These are phyloP conservation scores for Macaca nemestrina DNA, from an alignment of 2,113 vertebrate species.

Conservation along the genomic window DNA sequence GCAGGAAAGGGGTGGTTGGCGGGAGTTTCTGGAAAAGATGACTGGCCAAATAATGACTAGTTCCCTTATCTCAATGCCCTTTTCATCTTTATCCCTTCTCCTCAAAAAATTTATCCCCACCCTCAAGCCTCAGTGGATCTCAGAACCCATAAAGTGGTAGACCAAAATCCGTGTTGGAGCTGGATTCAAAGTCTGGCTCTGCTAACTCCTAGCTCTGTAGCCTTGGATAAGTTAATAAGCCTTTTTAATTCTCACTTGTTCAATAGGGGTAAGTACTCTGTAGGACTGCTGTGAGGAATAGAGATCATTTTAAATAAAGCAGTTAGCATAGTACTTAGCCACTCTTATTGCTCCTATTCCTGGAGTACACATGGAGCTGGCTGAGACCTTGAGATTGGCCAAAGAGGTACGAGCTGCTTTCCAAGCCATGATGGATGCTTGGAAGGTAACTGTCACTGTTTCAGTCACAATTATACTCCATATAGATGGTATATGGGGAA, in stretches of 20 bases:
- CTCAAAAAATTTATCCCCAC: neutral
- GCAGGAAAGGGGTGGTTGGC: slow-evolving; percentile 72
- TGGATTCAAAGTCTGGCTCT: neutral
- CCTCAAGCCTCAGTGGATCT: slow-evolving; percentile 32
- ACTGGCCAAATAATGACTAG: slow-evolving; percentile 62
- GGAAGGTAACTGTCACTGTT: neutral
- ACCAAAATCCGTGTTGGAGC: neutral
- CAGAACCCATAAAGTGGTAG: neutral
- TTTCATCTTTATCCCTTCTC: slow-evolving; percentile 40
- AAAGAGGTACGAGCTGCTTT: neutral
- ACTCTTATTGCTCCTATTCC: neutral
- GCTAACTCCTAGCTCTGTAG: neutral
- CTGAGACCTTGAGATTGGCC: neutral
- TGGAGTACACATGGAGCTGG: neutral
- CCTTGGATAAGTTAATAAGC: neutral
- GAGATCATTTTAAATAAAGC: neutral
- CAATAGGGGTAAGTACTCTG: neutral
- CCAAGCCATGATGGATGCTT: neutral
- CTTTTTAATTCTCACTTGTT: neutral
- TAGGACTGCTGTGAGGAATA: neutral
- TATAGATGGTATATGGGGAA: neutral
- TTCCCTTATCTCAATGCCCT: slow-evolving; percentile 65
- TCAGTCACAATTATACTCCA: neutral
- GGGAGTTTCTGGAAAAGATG: slow-evolving; percentile 75
- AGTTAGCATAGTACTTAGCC: neutral